Base-by-base conservation (phyloP, 2,888 invertebrate genomes). In the Cerastis leucographa region DNA sequence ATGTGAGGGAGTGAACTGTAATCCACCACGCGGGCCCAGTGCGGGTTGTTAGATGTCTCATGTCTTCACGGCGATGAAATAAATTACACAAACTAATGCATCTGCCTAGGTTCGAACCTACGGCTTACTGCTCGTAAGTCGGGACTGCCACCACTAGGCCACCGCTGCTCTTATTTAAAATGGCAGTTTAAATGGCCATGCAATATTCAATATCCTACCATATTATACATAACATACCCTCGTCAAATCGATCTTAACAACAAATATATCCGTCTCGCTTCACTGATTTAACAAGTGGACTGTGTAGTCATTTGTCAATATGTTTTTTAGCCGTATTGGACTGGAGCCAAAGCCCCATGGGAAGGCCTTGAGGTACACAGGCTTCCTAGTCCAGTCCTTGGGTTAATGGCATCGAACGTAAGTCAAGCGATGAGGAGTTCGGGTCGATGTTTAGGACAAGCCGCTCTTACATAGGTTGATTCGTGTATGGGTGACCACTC, bases 301-400 rank as follows among this genome's bases (percentile, higher is more conserved):
- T 87, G 86, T 87, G 79, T 74, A 85, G 85, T 85, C 85, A 88
- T 91, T 90, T 90, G 88, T 91, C 91, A 90, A 91, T 90, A 90
- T 89, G 89, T 90, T 89, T 90, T 87, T 85, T 81, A 83, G 54
- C 81, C n/a, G 72, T 79, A 83, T 85, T 91, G 91, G 89, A 87
- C 40, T n/a, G 12, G 12, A 51, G 90, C 89, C 89, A 90, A 76
- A 19, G 62, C n/a, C 74, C 51, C 65, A 0, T 12, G 81, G 72
- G 70, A 71, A 71, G 44, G 19, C 54, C 72, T 78, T 49, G 74
- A 75, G 40, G 49, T 73, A 49, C 19, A 75, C 40, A 82, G 49
- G 19, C 25, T 76, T 56, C 70, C 82, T 70, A 73, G 66, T 44
- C 14, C 35, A 62, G 51, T 70, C 65, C 61, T 65, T 40, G 3